Conservation (phyloP, 2,888 invertebrate genomes). For the Nysson spinosus region DNA sequence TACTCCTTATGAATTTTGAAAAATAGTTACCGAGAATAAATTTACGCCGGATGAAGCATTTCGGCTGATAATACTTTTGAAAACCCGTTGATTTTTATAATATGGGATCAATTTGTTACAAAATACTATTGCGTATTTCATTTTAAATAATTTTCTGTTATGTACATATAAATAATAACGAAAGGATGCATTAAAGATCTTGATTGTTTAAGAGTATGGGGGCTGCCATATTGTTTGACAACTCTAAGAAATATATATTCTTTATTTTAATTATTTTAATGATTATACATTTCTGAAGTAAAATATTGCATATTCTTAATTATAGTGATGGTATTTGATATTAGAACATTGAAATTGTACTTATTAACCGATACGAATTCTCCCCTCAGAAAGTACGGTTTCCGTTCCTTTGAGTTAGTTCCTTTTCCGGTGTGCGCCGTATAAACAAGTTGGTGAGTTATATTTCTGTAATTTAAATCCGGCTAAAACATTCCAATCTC, state of each 20-base stretch:
- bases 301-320: not conserved
- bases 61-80: slow-evolving; percentile 42
- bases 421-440: slow-evolving; percentile 66
- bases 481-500: slow-evolving; percentile 36
- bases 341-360: no score
- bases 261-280: not conserved
- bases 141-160: slow-evolving; percentile 25
- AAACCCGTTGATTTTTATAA: slow-evolving; percentile 29
- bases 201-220: slow-evolving; percentile 1
- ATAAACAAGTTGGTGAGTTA: slow-evolving; percentile 62
- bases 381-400: slow-evolving; percentile 22
- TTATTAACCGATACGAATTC: no score
- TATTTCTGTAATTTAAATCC: slow-evolving; percentile 56
- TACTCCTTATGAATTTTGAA: no score
- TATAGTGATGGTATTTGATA: no score
- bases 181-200: not conserved
- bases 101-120: slow-evolving; percentile 23
- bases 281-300: not conserved
- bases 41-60: slow-evolving; percentile 60
- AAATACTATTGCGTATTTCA: slow-evolving; percentile 48
- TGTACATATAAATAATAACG: not conserved
- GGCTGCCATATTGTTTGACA: slow-evolving; percentile 50
- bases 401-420: slow-evolving; percentile 51
- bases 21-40: slow-evolving; percentile 58
- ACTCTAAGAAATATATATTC: slow-evolving; percentile 22